Evolutionary conservation across 1,140 invertebrate genomes (phyloP).

Genomic region (Philopotamus ludificatus): DNA sequence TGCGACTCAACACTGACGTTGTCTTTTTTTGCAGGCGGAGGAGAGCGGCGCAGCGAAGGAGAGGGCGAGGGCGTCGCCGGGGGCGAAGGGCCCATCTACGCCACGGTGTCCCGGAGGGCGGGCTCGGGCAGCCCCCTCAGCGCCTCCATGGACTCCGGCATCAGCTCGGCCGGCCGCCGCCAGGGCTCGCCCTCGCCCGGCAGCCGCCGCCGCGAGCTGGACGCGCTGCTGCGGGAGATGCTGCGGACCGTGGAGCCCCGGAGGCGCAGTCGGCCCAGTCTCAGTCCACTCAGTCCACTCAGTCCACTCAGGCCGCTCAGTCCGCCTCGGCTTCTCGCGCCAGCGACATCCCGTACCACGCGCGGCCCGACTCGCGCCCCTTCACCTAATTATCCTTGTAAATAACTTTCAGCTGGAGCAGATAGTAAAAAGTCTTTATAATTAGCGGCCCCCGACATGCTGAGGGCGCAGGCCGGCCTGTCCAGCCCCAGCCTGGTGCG

Average conservation of each 20-base stretch:
- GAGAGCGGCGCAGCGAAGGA: conserved; percentile 5
- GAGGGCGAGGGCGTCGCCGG: conserved; percentile 55
- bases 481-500: conserved; percentile 74
- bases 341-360: conserved; percentile 75
- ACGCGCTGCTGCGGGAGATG: conserved; percentile 78
- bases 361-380: conserved; percentile 73
- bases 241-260: conserved; percentile 70
- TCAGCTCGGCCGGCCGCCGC: conserved; percentile 67
- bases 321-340: conserved; percentile 37
- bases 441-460: conserved; percentile 58
- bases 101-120: conserved; percentile 65
- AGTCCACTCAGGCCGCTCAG: background rate
- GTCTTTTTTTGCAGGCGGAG: conserved; percentile 5
- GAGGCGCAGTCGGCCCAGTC: conserved; percentile 25
- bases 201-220: conserved; percentile 62
- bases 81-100: conserved; percentile 72
- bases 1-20: background rate
- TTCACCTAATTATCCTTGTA: conserved; percentile 73
- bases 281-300: background rate
- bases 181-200: conserved; percentile 52
- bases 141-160: conserved; percentile 82
- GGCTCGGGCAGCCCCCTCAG: conserved; percentile 66
- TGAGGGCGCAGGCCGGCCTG: conserved; percentile 61
- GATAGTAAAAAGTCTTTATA: too few relatives aligned
- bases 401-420: conserved; percentile 41